These are phyloP conservation scores for Octodon degus DNA, from an alignment of 2,113 vertebrate species.

Conservation along the genomic window DNA sequence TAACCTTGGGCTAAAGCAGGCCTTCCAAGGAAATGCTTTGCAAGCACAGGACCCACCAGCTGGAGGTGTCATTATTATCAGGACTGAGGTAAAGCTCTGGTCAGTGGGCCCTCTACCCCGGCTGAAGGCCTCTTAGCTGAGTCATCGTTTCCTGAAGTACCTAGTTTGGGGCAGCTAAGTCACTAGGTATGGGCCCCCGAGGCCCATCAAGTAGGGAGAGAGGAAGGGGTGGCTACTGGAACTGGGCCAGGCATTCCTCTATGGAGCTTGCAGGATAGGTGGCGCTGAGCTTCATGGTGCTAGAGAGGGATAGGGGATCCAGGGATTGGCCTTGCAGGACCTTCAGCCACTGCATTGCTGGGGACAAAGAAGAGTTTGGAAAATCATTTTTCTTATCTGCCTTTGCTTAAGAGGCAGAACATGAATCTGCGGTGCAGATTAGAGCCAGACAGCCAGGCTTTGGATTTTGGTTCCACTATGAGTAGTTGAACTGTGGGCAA, in stretches of 20 bases:
- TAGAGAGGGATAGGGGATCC: not conserved
- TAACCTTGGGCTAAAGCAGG: not conserved
- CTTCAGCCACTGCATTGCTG: not conserved
- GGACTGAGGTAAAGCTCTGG: not conserved
- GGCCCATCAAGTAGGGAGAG: not conserved
- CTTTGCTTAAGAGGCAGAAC: not conserved
- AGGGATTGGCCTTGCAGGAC: not conserved
- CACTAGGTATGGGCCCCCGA: not conserved
- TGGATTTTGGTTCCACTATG: slow-evolving; percentile 8
- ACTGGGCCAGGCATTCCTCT: not conserved
- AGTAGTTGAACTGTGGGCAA: not conserved
- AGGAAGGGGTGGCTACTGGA: not conserved
- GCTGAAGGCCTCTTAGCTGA: not conserved
- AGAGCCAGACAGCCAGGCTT: not conserved
- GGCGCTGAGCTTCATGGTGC: not conserved
- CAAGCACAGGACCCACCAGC: not conserved
- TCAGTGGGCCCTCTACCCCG: not conserved
- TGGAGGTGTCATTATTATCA: not conserved
- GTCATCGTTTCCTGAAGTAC: slow-evolving; percentile 44
- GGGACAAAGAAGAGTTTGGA: not conserved
- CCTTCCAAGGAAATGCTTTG: not conserved
- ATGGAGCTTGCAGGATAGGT: not conserved
- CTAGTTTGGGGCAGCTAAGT: not conserved
- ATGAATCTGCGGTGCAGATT: slow-evolving; percentile 17
- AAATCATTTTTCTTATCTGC: not conserved